These are phyloP conservation scores for Carapus acus DNA, from an alignment of 2,797 vertebrate species.

Conservation along the genomic window DNA sequence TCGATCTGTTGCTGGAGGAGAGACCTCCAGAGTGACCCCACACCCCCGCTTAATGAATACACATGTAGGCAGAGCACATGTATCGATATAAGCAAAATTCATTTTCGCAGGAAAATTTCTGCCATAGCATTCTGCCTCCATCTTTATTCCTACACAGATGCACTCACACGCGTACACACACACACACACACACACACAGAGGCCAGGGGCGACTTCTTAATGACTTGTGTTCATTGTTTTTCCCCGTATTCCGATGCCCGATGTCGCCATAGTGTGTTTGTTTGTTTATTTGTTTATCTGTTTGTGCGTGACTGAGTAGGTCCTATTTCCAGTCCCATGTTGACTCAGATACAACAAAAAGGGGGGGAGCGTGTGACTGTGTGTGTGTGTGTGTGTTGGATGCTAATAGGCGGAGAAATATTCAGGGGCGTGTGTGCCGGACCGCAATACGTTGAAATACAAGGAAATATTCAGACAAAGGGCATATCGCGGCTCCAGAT, in stretches of 20 bases:
- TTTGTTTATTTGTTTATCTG: slow-evolving; percentile 19
- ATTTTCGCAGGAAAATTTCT: slow-evolving; percentile 24
- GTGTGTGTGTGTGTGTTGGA: no score
- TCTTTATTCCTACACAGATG: slow-evolving; percentile 28
- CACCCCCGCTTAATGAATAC: slow-evolving; percentile 39
- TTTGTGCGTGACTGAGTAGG: slow-evolving; percentile 18
- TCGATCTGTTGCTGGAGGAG: slow-evolving; percentile 36
- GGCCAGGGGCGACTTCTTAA: slow-evolving; percentile 38
- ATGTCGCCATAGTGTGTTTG: slow-evolving; percentile 25
- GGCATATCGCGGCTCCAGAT: no score
- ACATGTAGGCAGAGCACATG: slow-evolving; percentile 7
- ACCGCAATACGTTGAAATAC: no score
- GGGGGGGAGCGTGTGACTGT: no score
- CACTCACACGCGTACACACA: no score
- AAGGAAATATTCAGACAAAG: neutral
- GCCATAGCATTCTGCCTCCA: slow-evolving; percentile 47
- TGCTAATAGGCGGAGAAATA: slow-evolving; percentile 4
- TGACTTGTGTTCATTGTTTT: slow-evolving; percentile 48
- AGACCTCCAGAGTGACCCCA: slow-evolving; percentile 23
- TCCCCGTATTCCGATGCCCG: slow-evolving; percentile 12
- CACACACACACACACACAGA: no score
- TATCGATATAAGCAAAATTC: slow-evolving; percentile 16
- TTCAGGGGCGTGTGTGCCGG: slow-evolving; percentile 1
- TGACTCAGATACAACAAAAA: slow-evolving; percentile 6
- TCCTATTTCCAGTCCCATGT: slow-evolving; percentile 23